A percentile compares a stretch with the other conserved stretches of the same genome.
These are phyloP conservation scores for Rhamnusium bicolor DNA, from an alignment of 2,888 invertebrate genomes.

Conservation along the genomic window DNA sequence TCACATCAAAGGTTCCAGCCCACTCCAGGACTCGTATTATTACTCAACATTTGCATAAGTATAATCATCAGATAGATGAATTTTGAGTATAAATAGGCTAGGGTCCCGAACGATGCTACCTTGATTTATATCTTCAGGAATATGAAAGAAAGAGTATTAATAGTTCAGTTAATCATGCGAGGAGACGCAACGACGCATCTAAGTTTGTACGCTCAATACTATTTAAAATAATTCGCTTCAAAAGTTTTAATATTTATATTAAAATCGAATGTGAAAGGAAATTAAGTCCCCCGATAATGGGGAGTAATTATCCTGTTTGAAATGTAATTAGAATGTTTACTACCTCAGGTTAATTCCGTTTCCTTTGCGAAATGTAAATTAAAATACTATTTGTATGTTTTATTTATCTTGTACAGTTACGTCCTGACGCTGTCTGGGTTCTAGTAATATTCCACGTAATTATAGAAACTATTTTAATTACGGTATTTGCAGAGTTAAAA, in stretches of 20 bases:
- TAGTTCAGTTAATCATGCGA: too few species aligned
- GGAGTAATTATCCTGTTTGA: constrained; percentile 10
- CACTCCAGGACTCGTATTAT: too few species aligned
- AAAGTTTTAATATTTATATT: background rate
- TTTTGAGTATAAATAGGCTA: too few species aligned
- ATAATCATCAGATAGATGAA: too few species aligned
- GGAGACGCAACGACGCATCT: too few species aligned
- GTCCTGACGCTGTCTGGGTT: background rate
- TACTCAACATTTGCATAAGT: too few species aligned
- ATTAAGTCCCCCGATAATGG: background rate
- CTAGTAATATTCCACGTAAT: background rate
- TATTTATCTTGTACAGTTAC: background rate
- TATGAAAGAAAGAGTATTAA: too few species aligned
- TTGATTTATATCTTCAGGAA: too few species aligned
- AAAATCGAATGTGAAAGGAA: background rate
- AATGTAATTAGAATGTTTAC: background rate
- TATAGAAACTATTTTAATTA: background rate
- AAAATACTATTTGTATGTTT: background rate
- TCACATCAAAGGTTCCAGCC: too few species aligned
- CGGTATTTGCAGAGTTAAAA: background rate
- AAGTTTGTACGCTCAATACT: too few species aligned
- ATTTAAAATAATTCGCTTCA: background rate
- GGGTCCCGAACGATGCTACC: too few species aligned
- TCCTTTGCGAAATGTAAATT: background rate
- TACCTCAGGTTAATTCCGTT: background rate